phyloP scores from a whole-genome alignment of 2,113 vertebrate genomes.

The Circaetus cinerascens region DNA sequence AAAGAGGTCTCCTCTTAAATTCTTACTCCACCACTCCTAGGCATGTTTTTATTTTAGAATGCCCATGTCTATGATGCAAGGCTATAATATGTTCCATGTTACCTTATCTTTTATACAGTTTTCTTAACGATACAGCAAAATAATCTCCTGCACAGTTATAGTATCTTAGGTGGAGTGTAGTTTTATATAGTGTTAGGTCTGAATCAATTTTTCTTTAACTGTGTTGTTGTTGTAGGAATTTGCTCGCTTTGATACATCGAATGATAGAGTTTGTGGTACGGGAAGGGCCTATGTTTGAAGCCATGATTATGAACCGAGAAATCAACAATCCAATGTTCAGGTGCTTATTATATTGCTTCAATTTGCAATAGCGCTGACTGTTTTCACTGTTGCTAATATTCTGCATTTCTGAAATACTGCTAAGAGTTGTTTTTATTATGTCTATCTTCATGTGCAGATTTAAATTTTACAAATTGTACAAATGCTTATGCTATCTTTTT shows the following conservation, averaged over 20 bases:
- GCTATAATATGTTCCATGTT: conserved; percentile 61
- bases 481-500: not conserved
- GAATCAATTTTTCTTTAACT: conserved; percentile 99
- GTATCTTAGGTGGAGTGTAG: conserved; percentile 77
- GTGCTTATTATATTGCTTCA: conserved; percentile 61
- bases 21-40: conserved; percentile 31
- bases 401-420: not conserved
- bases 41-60: conserved; percentile 53
- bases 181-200: conserved; percentile 83
- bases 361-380: accelerated
- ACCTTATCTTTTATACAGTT: conserved; percentile 53
- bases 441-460: not conserved
- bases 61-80: conserved; percentile 57
- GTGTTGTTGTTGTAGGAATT: conserved; percentile 99
- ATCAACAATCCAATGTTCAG: conserved; percentile 99
- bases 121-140: conserved; percentile 67
- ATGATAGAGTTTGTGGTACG: conserved; percentile 99
- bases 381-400: not conserved
- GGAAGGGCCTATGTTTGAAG: conserved; percentile 99
- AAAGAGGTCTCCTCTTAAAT: conserved; percentile 52
- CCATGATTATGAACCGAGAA: conserved; percentile 99
- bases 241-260: conserved; percentile 99
- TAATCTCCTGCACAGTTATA: conserved; percentile 75
- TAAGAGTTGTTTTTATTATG: not conserved
- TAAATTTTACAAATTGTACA: not conserved